Base-by-base conservation (phyloP, 2,888 invertebrate species). In the Craniophora ligustri region DNA sequence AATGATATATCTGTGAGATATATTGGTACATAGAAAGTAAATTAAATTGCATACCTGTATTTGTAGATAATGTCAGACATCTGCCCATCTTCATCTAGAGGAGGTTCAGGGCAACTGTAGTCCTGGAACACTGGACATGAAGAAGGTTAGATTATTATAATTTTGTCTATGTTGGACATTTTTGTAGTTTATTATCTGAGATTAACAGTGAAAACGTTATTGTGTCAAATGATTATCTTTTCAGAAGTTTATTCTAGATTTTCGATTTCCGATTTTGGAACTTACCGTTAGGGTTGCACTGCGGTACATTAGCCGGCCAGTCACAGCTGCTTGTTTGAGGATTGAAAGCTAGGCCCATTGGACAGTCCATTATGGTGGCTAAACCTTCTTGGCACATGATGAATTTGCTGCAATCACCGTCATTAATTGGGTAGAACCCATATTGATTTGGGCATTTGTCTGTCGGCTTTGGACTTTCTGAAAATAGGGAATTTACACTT, bases 241-340 rank as follows among this genome's bases (percentile, higher is more conserved):
- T n/a, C n/a, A n/a, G n/a, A n/a, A n/a, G n/a, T n/a, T n/a, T n/a
- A n/a, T n/a, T n/a, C n/a, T n/a, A n/a, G n/a, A n/a, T n/a, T n/a
- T n/a, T n/a, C n/a, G n/a, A n/a, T n/a, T n/a, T n/a, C n/a, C n/a
- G n/a, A n/a, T n/a, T n/a, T n/a, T n/a, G n/a, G n/a, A 15, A 67
- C 65, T 71, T 72, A 89, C 90, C 81, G 36, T 69, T 53, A n/a
- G 79, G 77, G 16, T 78, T 83, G 65, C 91, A 90, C 0, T 72
- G 62, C 3, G 87, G 89, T 1, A 90, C 89, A 45, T 87, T 85
- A 8, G 70, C 81, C 1, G 82, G 86, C 88, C 88, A 91, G 49
- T 91, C 90, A 45, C 91, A 91, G 31, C 56, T 72, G 47, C 62
- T 76, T 11, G 46, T 67, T 15, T 50, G 53, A 0, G 59, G 31